These are phyloP conservation scores for Drosophila paranaensis DNA, from an alignment of 2,888 invertebrate genomes.

Conservation along the genomic window DNA sequence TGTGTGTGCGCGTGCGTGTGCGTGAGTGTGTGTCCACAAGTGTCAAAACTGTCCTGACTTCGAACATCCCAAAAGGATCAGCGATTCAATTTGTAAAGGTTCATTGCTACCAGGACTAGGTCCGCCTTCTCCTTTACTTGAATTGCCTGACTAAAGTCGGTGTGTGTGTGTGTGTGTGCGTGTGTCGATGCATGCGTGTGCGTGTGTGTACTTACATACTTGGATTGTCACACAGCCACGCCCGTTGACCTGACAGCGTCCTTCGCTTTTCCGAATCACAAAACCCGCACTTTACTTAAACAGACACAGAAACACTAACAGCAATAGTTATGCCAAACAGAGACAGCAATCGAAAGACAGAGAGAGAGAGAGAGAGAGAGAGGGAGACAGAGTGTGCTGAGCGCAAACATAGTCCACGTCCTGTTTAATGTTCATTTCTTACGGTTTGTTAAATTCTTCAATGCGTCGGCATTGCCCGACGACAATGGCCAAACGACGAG, in stretches of 20 bases:
- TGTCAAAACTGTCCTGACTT: constrained; percentile 63
- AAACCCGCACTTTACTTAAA: constrained; percentile 38
- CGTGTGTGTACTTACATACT: constrained; percentile 2
- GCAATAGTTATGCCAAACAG: constrained; percentile 9
- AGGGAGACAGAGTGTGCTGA: neutral
- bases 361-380: neutral
- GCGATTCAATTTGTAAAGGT: constrained; percentile 80
- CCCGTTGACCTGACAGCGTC: constrained; percentile 68
- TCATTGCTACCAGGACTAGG: constrained; percentile 59
- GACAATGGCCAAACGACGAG: constrained; percentile 6
- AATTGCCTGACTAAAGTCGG: constrained; percentile 52
- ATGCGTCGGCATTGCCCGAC: constrained; percentile 50
- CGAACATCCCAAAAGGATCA: constrained; percentile 75
- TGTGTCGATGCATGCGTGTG: neutral
- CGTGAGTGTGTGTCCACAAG: constrained; percentile 48
- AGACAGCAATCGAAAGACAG: constrained; percentile 1
- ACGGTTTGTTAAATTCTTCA: constrained; percentile 75
- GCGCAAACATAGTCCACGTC: constrained; percentile 53
- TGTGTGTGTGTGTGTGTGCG: constrained; percentile 1
- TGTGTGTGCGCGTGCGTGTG: too few relatives aligned
- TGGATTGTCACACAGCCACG: constrained; percentile 12
- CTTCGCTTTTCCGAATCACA: constrained; percentile 52
- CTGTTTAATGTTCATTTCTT: constrained; percentile 72
- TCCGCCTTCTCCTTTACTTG: constrained; percentile 49
- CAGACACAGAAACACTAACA: constrained; percentile 35